These are phyloP conservation scores for Chloroceryle amazona DNA, from an alignment of 2,797 vertebrate species.

Conservation along the genomic window DNA sequence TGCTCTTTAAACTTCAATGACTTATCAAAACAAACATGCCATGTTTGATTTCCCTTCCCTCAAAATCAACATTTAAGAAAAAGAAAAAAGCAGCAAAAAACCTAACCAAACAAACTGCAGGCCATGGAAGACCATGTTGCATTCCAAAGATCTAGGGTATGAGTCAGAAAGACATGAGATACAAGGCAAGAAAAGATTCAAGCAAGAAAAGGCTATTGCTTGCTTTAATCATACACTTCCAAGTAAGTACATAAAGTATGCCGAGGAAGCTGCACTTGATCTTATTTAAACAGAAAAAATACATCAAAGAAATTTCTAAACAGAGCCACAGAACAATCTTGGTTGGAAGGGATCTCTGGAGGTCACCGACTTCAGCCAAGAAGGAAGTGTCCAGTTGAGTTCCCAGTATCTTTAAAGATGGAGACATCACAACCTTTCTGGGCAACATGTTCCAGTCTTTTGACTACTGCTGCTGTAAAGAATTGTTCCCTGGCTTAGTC, in stretches of 20 bases:
- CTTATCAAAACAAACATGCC: not conserved
- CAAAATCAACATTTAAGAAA: constrained; percentile 28
- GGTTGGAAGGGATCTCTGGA: not conserved
- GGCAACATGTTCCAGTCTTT: not conserved
- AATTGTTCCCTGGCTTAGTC: not conserved
- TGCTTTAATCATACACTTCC: not conserved
- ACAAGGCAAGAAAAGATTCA: not conserved
- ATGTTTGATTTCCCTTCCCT: not conserved
- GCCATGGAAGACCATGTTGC: not conserved
- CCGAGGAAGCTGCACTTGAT: not conserved
- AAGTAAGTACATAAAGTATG: not conserved
- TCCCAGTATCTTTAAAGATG: not conserved
- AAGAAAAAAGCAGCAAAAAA: not conserved
- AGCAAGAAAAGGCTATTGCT: not conserved
- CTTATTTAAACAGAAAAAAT: not conserved
- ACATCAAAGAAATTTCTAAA: not conserved
- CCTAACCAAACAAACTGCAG: not conserved
- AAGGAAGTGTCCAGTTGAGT: not conserved
- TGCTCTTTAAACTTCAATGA: constrained; percentile 40
- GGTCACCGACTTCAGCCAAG: not conserved
- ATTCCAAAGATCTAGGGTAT: not conserved
- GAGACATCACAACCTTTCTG: not conserved
- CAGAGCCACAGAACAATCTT: not conserved
- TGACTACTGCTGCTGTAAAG: not conserved
- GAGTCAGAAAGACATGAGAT: not conserved